Evolutionary conservation across 2,888 invertebrate species (phyloP), one percentile per base, ranked within the genome.

Genomic region (Pogonocherus hispidulus): DNA sequence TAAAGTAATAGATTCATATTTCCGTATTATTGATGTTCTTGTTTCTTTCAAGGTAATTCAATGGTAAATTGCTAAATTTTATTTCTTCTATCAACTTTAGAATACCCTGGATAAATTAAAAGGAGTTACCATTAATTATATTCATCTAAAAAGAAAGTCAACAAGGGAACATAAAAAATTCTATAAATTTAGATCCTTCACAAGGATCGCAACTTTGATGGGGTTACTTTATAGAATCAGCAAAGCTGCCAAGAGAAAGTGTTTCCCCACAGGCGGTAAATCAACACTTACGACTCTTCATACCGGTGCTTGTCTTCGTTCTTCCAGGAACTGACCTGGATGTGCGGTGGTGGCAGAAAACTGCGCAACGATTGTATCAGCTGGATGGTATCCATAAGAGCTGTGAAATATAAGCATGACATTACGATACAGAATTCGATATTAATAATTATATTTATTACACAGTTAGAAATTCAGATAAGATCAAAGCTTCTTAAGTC

Each of bases 261-360:
- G 9, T 22, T 14, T 22, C 27, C 14, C 3, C 20, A 51, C 9
- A 37, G 51, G 32, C 32, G n/a, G 9, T 44, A 46, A 27, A 20
- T n/a, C 18, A 62, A 19, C 44, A 19, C 57, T 66, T 76, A 74
- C 23, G 72, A 65, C 18, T 86, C 86, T 60, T 86, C 86, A 69
- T 83, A 86, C 69, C 90, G 88, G 84, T 90, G 90, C 77, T 90
- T 90, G 82, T 94, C 93, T 84, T 95, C 94, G 82, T 94, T 95
- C 85, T 95, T 95, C 95, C 95, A 95, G 68, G 94, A 94, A 73
- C 93, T 94, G 63, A 95, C 94, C 80, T 94, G 94, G 82, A 95
- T 95, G 83, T 94, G 95, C 4, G 95, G 94, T 23, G 94, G 94
- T 67, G 95, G 95, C 82, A 95, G 86, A 81, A 94, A 94, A 83